Base-by-base conservation (phyloP, 2,113 vertebrate species). In the Megaleporinus macrocephalus region DNA sequence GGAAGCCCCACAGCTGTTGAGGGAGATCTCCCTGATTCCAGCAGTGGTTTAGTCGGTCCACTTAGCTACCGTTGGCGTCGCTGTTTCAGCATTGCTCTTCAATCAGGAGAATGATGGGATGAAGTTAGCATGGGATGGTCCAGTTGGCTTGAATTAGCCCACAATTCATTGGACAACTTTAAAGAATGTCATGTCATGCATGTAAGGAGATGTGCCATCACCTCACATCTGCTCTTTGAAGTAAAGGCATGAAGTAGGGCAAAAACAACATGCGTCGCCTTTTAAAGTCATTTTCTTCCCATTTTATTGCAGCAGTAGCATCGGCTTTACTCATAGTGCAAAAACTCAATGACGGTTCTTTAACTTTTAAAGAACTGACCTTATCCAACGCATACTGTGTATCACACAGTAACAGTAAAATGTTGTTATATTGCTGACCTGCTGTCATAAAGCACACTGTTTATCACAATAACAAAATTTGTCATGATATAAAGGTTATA, bases 1-100 rank as follows among this genome's bases (percentile, higher is more conserved):
- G 9, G 61, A 49, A 49, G 49, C 10, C 18, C 51, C 51, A 20
- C 75, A 79, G 75, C 62, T 80, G 79, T 76, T 47, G 74, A 4
- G 24, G 73, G 53, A 75, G 63, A 73, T 76, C 53, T 78, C 44
- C 41, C 69, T 57, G 61, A 59, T 78, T 44, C 65, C 49, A 79
- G 0, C 57, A 44, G 49, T 41, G 53, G 47, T 22, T 80, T 24
- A 24, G 36, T 5, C 16, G 69, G 26, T 41, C 26, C 27, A 14
- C 73, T 66, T 63, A 16, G 49, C 15, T 18, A 70, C 68, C 36
- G 36, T 33, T 24, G 65, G 29, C 69, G 61, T 24, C 27, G 11
- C 69, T 26, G 77, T 51, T 11, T 71, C 14, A 44, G 51, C 41
- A 24, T n/a, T 47, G 24, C 29, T 29, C 20, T 72, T 49, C 22